Conservation (phyloP, 2,888 invertebrate species). For the Monopis laevigella region DNA sequence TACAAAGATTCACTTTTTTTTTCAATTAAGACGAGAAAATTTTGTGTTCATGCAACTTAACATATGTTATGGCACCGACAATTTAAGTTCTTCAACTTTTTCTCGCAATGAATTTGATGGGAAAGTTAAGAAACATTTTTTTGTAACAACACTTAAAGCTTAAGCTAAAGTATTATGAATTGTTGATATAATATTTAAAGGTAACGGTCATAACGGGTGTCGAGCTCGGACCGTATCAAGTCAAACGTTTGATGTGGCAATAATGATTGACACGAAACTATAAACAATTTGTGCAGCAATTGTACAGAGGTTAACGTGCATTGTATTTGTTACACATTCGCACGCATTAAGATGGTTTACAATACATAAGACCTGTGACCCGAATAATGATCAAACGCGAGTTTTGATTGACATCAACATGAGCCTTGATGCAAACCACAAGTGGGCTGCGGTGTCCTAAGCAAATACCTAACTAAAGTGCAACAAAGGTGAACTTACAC, state of each 20-base stretch:
- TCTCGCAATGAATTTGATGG: too few relatives aligned
- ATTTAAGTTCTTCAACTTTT: too few relatives aligned
- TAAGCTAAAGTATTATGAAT: slow-evolving; percentile 1
- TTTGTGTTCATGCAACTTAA: background rate
- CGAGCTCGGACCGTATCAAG: background rate
- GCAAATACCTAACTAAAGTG: too few relatives aligned
- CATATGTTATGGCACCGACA: slow-evolving; percentile 7
- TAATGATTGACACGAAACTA: slow-evolving; percentile 8
- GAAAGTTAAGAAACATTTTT: too few relatives aligned
- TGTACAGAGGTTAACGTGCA: slow-evolving; percentile 3
- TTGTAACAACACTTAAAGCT: too few relatives aligned
- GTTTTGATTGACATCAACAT: slow-evolving; percentile 9
- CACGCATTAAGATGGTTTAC: slow-evolving; percentile 11
- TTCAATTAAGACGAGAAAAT: slow-evolving; percentile 2
- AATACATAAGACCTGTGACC: slow-evolving; percentile 3
- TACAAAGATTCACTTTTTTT: slow-evolving; percentile 8
- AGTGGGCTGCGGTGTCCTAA: slow-evolving; percentile 1
- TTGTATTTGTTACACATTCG: slow-evolving; percentile 11
- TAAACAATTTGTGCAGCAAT: slow-evolving; percentile 7
- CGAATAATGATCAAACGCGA: slow-evolving; percentile 7
- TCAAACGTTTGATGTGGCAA: slow-evolving; percentile 7
- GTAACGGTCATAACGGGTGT: slow-evolving; percentile 6
- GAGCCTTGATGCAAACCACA: slow-evolving; percentile 6
- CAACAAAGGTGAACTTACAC: background rate
- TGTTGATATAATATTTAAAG: slow-evolving; percentile 2